Percentiles rank a stretch among this genome's conserved stretches.
Conservation (phyloP, 2,113 vertebrate genomes). For the Gnathonemus longibarbis region DNA sequence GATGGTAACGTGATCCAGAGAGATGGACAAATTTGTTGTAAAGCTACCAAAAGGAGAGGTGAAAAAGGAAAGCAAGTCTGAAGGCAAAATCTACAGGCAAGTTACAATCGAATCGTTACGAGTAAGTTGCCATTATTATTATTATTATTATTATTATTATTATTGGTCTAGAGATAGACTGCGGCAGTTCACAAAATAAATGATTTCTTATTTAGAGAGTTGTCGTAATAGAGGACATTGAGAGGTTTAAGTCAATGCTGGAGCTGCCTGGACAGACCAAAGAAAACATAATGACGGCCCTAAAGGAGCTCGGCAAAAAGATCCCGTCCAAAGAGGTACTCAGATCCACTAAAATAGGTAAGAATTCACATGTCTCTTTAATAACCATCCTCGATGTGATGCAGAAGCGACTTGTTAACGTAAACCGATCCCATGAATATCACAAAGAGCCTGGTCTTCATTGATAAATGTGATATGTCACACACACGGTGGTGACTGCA, state of each 20-base stretch:
- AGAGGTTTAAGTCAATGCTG: slow-evolving; percentile 78
- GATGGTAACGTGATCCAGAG: neutral
- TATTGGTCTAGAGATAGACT: slow-evolving; percentile 32
- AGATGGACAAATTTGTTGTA: slow-evolving; percentile 83
- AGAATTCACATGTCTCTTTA: neutral
- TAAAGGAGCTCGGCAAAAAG: slow-evolving; percentile 86
- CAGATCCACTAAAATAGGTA: slow-evolving; percentile 86
- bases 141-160: neutral
- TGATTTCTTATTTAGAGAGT: slow-evolving; percentile 75
- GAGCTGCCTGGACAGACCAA: slow-evolving; percentile 77
- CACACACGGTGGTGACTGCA: neutral
- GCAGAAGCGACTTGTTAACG: neutral
- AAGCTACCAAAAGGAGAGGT: slow-evolving; percentile 53
- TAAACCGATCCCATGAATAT: neutral
- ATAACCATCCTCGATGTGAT: neutral
- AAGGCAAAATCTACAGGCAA: slow-evolving; percentile 70
- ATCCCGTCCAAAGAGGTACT: slow-evolving; percentile 87
- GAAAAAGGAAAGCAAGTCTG: slow-evolving; percentile 40
- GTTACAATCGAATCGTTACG: slow-evolving; percentile 82
- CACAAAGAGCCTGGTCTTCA: neutral
- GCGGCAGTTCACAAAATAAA: neutral
- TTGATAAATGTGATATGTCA: neutral
- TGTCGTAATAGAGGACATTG: slow-evolving; percentile 91
- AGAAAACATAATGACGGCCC: slow-evolving; percentile 72
- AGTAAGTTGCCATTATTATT: slow-evolving; percentile 58